phyloP scores from a whole-genome alignment of 2,888 invertebrate species.

The Lottia gigantea region DNA sequence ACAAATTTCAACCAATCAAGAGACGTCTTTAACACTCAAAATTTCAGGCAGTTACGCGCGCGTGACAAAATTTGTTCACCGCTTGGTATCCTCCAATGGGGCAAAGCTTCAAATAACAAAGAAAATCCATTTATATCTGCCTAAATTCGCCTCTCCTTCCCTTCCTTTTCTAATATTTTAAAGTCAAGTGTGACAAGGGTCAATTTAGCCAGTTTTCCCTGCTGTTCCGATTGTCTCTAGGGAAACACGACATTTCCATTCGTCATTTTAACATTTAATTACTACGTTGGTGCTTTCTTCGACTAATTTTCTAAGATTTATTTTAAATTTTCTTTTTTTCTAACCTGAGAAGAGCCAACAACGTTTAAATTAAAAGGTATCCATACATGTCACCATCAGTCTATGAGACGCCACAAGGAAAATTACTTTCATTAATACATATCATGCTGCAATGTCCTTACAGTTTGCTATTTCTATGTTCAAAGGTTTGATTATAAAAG shows the following conservation, averaged over 20 bases:
- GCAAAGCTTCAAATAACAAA: slow-evolving; percentile 19
- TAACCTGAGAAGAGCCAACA: background rate
- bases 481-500: too few relatives aligned
- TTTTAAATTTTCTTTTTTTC: background rate
- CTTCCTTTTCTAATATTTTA: slow-evolving; percentile 9
- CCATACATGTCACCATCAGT: background rate
- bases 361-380: background rate
- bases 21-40: background rate
- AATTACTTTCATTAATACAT: background rate
- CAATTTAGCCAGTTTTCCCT: slow-evolving; percentile 4
- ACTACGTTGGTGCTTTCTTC: slow-evolving; percentile 2
- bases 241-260: slow-evolving; percentile 11
- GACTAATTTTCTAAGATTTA: slow-evolving; percentile 9
- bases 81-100: slow-evolving; percentile 15
- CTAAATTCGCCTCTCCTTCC: slow-evolving; percentile 3
- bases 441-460: too few relatives aligned
- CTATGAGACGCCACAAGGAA: background rate
- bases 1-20: background rate
- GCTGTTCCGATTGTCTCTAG: background rate
- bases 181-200: slow-evolving; percentile 8
- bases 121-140: slow-evolving; percentile 20
- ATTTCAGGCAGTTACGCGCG: slow-evolving; percentile 3
- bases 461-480: too few relatives aligned
- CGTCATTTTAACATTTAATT: slow-evolving; percentile 4
- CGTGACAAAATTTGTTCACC: slow-evolving; percentile 14